These are phyloP conservation scores for Gastracanthus pulcherrimus DNA, from an alignment of 2,888 invertebrate species.

Conservation along the genomic window DNA sequence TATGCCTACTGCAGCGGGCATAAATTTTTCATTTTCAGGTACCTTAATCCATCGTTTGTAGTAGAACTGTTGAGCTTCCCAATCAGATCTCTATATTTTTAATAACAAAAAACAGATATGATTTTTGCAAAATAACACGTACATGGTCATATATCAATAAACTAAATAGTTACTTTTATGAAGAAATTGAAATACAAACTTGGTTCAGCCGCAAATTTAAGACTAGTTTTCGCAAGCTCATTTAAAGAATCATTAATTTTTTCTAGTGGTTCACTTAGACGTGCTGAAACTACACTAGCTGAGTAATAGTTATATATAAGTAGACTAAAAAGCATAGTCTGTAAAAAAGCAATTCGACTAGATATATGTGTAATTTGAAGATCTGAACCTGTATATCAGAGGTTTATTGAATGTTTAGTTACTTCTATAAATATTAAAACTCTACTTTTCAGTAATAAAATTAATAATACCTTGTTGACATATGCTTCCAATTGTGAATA, in stretches of 20 bases:
- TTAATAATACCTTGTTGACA: slow-evolving; percentile 66
- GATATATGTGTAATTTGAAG: slow-evolving; percentile 65
- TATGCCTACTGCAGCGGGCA: slow-evolving; percentile 66
- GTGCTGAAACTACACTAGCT: slow-evolving; percentile 71
- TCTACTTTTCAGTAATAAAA: background rate
- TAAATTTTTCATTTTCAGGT: slow-evolving; percentile 64
- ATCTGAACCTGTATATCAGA: slow-evolving; percentile 66
- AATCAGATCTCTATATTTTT: slow-evolving; percentile 64
- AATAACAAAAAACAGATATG: background rate
- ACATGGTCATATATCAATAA: background rate
- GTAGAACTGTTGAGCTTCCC: slow-evolving; percentile 68
- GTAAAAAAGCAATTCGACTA: slow-evolving; percentile 68
- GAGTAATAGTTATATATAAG: slow-evolving; percentile 72
- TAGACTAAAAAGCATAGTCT: slow-evolving; percentile 68
- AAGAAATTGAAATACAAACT: slow-evolving; percentile 67
- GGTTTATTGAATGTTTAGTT: background rate
- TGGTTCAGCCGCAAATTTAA: slow-evolving; percentile 68
- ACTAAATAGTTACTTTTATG: slow-evolving; percentile 59
- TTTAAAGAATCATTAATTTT: slow-evolving; percentile 72
- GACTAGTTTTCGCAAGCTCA: slow-evolving; percentile 66
- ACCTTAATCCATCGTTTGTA: slow-evolving; percentile 68
- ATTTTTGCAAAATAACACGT: background rate
- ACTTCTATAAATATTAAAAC: background rate
- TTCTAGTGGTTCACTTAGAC: slow-evolving; percentile 69
- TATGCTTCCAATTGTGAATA: slow-evolving; percentile 63